These are phyloP conservation scores for Charadrius vociferus DNA, from an alignment of 2,113 vertebrate genomes.

Conservation along the genomic window DNA sequence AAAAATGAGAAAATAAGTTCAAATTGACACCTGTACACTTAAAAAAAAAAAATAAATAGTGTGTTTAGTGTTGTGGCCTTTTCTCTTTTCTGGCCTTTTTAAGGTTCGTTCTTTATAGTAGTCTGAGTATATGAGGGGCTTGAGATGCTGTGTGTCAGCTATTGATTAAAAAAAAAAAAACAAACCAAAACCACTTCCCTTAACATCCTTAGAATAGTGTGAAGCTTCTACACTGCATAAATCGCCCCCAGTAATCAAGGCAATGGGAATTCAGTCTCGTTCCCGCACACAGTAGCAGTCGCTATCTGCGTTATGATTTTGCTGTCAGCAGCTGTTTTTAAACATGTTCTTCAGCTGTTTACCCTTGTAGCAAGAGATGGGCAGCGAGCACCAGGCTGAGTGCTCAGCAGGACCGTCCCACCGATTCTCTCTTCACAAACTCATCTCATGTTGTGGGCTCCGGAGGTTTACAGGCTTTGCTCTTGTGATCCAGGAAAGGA, in stretches of 20 bases:
- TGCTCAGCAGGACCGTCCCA: background rate
- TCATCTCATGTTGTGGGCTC: background rate
- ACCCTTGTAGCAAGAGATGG: background rate
- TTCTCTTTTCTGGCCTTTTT: background rate
- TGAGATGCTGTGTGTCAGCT: background rate
- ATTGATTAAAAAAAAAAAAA: background rate
- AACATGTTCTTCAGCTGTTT: background rate
- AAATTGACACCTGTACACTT: background rate
- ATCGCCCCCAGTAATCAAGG: background rate
- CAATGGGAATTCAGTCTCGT: rapidly evolving
- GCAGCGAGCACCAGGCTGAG: background rate
- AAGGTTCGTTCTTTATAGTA: background rate
- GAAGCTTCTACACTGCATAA: background rate
- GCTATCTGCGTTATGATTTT: background rate
- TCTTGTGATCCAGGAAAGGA: background rate
- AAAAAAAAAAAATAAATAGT: too few species aligned
- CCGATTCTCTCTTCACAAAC: background rate
- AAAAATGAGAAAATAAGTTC: background rate
- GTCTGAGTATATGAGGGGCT: background rate
- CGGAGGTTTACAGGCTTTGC: background rate
- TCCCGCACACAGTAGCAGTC: background rate
- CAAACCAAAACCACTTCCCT: background rate
- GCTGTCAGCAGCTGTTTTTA: background rate
- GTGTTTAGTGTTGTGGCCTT: background rate
- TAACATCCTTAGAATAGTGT: background rate